Evolutionary conservation across 2,113 vertebrate species (phyloP).

Genomic region (Crypturellus undulatus): DNA sequence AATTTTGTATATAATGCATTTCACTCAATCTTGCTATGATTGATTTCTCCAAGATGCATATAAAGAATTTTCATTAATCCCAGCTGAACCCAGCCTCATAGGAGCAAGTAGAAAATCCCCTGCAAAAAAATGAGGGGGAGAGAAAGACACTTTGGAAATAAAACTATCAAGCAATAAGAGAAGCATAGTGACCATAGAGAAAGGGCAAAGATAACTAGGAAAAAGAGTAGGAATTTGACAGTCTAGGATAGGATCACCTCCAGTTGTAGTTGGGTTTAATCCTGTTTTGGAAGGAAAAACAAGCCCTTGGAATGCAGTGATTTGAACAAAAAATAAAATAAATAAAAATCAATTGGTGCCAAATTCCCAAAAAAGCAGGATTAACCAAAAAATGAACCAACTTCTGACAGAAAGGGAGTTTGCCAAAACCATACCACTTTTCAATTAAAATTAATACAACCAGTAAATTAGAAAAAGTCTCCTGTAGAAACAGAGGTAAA

Average conservation of each 20-base stretch:
- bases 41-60: constrained; percentile 11
- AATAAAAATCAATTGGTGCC: constrained; percentile 10
- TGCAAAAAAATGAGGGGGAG: not conserved
- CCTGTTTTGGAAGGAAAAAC: constrained; percentile 32
- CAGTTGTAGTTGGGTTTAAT: not conserved
- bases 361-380: constrained; percentile 29
- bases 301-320: not conserved
- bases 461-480: constrained; percentile 37
- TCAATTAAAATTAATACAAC: constrained; percentile 49
- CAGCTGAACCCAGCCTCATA: constrained; percentile 20
- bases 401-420: constrained; percentile 46
- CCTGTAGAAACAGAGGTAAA: constrained; percentile 34
- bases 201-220: not conserved
- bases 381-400: constrained; percentile 43
- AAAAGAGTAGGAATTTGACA: not conserved
- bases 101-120: not conserved
- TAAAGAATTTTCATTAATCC: constrained; percentile 46
- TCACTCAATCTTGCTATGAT: not conserved
- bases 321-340: not conserved
- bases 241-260: not conserved
- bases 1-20: constrained; percentile 14
- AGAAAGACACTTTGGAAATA: not conserved
- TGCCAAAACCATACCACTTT: constrained; percentile 52
- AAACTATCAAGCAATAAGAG: not conserved
- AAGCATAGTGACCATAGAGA: not conserved